Evolutionary conservation across 1,140 invertebrate species (phyloP), one percentile per base, ranked within the genome.

Genomic region (Portunus trituberculatus): DNA sequence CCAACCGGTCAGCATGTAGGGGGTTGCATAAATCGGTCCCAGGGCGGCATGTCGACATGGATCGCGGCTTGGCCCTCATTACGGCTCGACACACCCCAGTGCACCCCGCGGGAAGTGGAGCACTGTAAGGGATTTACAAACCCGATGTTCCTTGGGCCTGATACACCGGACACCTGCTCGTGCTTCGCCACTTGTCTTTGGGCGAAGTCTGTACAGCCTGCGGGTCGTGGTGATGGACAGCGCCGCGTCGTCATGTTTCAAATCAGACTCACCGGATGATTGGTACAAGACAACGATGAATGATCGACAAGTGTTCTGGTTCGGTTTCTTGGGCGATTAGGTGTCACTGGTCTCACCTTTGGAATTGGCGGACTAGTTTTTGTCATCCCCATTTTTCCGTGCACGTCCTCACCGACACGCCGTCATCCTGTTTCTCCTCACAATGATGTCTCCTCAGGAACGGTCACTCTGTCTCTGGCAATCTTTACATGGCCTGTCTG

Each of bases 231-330:
- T 76, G 67, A 76, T 76, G 67, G 67, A 76, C 20, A 76, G 25
- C 12, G n/a, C 16, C 20, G 6, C 20, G 16, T n/a, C 67, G 3
- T 20, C 20, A 76, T 76, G 67, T 76, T 7, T 76, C 25, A n/a
- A 76, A 76, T 76, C 52, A 59, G n/a, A 1, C 10, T n/a, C 20
- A 76, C 2, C n/a, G 67, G 20, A 76, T 76, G 67, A 76, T 76
- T n/a, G n/a, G 67, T 76, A 76, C 67, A 76, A 76, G 67, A 76
- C 67, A 76, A 76, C 67, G 25, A 76, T 76, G 67, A 76, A 76
- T 76, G 67, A n/a, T 25, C n/a, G 67, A 76, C 67, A 76, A 76
- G 25, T 76, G 67, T 76, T 76, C 67, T n/a, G 67, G n/a, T 76
- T 25, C 20, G 67, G 20, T 7, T 76, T 20, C n/a, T 76, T 25